A percentile compares a stretch with the other conserved stretches of the same genome.
phyloP scores from a whole-genome alignment of 2,113 vertebrate species.

The Thunnus thynnus region DNA sequence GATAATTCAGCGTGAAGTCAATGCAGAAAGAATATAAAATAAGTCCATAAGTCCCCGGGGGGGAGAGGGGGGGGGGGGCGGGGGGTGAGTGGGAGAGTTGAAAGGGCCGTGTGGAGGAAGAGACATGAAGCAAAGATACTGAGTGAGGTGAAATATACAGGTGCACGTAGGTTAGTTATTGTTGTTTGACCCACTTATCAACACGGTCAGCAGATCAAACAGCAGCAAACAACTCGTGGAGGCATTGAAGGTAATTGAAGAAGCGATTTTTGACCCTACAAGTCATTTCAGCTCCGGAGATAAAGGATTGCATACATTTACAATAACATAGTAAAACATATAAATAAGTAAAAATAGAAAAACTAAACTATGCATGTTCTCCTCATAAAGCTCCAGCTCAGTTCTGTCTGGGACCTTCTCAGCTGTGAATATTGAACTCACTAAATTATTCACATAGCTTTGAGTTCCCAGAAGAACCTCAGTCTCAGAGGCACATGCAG shows the following conservation, averaged over 20 bases:
- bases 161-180: too few relatives aligned
- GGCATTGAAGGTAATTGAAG: too few relatives aligned
- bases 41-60: neutral
- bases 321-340: neutral
- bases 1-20: neutral
- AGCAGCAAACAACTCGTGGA: too few relatives aligned
- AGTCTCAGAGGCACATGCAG: neutral
- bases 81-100: too few relatives aligned
- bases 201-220: too few relatives aligned
- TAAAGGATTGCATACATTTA: neutral
- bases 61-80: too few relatives aligned
- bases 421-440: neutral
- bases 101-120: too few relatives aligned
- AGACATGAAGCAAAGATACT: too few relatives aligned
- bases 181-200: too few relatives aligned
- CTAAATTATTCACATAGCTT: constrained; percentile 47
- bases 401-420: constrained; percentile 5
- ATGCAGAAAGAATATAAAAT: neutral
- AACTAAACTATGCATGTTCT: neutral
- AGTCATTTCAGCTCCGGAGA: neutral
- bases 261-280: too few relatives aligned
- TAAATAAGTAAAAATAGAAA: neutral
- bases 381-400: neutral
- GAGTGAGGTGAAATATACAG: too few relatives aligned
- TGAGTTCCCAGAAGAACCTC: neutral